These are phyloP conservation scores for Anabas testudineus DNA, from an alignment of 2,797 vertebrate genomes.

Conservation along the genomic window DNA sequence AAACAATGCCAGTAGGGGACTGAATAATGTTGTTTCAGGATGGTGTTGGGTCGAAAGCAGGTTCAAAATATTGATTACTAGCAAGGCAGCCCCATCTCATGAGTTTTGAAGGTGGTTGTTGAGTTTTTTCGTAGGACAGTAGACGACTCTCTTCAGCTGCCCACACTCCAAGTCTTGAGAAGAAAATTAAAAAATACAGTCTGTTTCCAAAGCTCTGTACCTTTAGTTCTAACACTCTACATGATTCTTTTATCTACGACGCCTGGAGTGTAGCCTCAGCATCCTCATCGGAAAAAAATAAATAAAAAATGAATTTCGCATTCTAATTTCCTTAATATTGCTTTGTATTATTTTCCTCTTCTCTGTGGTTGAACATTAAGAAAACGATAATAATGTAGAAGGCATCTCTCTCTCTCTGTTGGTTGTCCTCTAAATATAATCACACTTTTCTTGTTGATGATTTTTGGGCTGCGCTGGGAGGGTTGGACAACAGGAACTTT, in stretches of 20 bases:
- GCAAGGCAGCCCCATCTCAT: constrained; percentile 10
- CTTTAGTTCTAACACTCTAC: not conserved
- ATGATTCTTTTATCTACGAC: not conserved
- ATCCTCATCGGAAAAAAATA: not conserved
- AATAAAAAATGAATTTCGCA: constrained; percentile 3
- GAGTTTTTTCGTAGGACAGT: constrained; percentile 29
- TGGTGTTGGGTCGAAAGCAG: not conserved
- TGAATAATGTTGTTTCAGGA: constrained; percentile 3
- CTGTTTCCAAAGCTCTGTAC: not conserved
- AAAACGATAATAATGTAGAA: constrained; percentile 31
- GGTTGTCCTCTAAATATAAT: constrained; percentile 55
- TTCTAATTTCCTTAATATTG: constrained; percentile 17
- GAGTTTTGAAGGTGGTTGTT: constrained; percentile 13
- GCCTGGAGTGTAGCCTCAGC: not conserved
- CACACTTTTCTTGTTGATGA: constrained; percentile 13
- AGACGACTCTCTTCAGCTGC: not conserved
- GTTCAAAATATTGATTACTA: constrained; percentile 33
- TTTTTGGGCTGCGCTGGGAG: constrained; percentile 23
- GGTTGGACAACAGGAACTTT: constrained; percentile 44
- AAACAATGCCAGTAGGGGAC: not conserved
- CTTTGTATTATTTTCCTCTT: constrained; percentile 25
- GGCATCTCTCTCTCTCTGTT: constrained; percentile 9
- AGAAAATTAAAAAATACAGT: constrained; percentile 2
- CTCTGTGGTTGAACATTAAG: constrained; percentile 33
- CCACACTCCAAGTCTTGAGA: not conserved